Percentiles rank a stretch among this genome's conserved stretches.
Evolutionary conservation across 2,797 vertebrate genomes (phyloP).

Genomic region (Ceryle rudis): DNA sequence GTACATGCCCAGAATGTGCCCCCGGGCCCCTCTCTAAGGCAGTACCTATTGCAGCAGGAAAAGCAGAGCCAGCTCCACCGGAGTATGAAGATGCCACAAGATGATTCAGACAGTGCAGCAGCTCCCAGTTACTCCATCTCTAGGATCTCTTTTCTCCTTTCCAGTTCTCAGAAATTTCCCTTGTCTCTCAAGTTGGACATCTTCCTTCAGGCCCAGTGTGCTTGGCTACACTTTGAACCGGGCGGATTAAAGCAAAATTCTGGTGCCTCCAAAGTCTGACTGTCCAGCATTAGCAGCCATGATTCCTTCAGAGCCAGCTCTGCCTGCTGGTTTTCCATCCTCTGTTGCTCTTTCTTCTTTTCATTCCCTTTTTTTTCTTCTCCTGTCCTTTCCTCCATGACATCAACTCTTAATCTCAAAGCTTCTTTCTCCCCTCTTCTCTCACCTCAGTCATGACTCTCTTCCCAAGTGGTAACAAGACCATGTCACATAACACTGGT

Average conservation of each 20-base stretch:
- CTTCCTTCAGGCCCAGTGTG: neutral
- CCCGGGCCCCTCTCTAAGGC: neutral
- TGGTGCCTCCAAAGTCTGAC: neutral
- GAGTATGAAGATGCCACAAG: neutral
- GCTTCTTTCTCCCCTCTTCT: neutral
- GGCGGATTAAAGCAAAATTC: neutral
- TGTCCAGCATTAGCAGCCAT: neutral
- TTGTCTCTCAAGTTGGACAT: neutral
- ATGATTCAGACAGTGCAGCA: neutral
- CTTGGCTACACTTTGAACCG: neutral
- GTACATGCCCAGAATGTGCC: neutral
- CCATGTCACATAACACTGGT: rapidly evolving
- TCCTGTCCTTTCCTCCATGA: neutral
- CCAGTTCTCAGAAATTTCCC: neutral
- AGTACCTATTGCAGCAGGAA: neutral
- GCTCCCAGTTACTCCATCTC: neutral
- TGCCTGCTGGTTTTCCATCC: neutral
- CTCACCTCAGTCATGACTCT: neutral
- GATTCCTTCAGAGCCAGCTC: neutral
- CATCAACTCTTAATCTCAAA: neutral
- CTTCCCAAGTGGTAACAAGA: neutral
- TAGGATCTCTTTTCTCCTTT: neutral
- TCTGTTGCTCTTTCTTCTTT: neutral
- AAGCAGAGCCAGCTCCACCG: neutral
- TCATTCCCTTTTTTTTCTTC: neutral